Evolutionary conservation across 2,113 vertebrate genomes (phyloP), one percentile per base, ranked within the genome.

Genomic region (Pheucticus melanocephalus): DNA sequence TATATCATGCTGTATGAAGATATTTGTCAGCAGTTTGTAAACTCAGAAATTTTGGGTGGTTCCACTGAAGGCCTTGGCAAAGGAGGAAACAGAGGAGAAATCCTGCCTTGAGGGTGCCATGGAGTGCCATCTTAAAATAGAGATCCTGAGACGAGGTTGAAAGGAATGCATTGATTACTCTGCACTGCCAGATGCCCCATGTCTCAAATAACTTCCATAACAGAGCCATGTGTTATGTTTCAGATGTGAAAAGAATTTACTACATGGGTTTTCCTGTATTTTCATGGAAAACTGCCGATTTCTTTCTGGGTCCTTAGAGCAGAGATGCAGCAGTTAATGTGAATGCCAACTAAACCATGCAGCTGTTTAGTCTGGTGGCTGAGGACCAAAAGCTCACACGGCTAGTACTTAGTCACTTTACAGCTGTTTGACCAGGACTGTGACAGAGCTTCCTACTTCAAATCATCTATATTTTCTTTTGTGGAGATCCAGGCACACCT

Each of bases 81-180:
- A 68, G 13, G 7, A n/a, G 12, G 8, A 72, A 85, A 61, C 5
- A 48, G 66, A 84, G 11, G 61, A 50, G n/a, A 77, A 83, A 86
- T 73, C 25, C 33, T 82, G n/a, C 2, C 61, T 86, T 0, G 0
- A 83, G 51, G 14, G 12, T 54, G 22, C 15, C 15, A 2, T 6
- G 27, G 19, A 35, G 18, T 35, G 7, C 4, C 13, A 24, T 54
- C 48, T 28, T 40, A 15, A 77, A 73, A 10, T 56, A n/a, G 0
- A 64, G 27, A 28, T 51, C 9, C 25, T 9, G 2, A 44, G 48
- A 53, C 7, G 13, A 12, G 3, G 33, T 20, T 53, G 44, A 76
- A 79, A 82, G 14, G 22, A 81, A 40, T n/a, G 2, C n/a, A 9
- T 82, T 31, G 31, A 33, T 84, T 11, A 21, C 22, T 37, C 35